Percentiles rank a stretch among this genome's conserved stretches.
These are phyloP conservation scores for Amphilophus citrinellus DNA, from an alignment of 2,113 vertebrate genomes.

Conservation along the genomic window DNA sequence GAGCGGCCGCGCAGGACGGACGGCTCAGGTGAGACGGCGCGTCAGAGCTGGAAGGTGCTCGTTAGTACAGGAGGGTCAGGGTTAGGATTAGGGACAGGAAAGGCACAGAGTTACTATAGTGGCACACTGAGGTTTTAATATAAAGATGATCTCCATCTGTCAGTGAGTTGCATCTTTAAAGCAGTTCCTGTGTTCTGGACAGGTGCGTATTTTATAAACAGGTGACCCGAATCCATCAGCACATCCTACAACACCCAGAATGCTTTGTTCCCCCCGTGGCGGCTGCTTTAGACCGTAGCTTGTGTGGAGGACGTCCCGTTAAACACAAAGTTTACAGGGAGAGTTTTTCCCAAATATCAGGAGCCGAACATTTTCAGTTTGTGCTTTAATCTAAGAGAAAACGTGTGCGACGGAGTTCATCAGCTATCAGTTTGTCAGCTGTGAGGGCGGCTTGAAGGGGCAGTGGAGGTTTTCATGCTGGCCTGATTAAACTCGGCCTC, in stretches of 20 bases:
- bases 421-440: no score
- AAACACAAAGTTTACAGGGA: background rate
- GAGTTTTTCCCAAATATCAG: no score
- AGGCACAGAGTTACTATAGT: no score
- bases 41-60: rapidly evolving
- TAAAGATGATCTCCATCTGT: no score
- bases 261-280: background rate
- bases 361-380: no score
- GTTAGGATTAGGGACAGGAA: no score
- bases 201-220: background rate
- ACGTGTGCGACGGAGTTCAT: no score
- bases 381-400: no score
- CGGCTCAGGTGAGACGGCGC: constrained; percentile 87
- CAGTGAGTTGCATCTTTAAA: background rate
- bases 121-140: no score
- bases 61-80: no score
- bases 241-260: background rate
- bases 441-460: no score
- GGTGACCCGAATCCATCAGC: background rate
- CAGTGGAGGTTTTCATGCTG: background rate
- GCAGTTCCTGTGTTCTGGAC: background rate
- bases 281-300: background rate
- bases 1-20: constrained; percentile 95
- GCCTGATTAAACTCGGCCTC: background rate
- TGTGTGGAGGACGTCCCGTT: background rate